Conservation (phyloP, 2,113 vertebrate genomes). For the Otolemur garnettii region DNA sequence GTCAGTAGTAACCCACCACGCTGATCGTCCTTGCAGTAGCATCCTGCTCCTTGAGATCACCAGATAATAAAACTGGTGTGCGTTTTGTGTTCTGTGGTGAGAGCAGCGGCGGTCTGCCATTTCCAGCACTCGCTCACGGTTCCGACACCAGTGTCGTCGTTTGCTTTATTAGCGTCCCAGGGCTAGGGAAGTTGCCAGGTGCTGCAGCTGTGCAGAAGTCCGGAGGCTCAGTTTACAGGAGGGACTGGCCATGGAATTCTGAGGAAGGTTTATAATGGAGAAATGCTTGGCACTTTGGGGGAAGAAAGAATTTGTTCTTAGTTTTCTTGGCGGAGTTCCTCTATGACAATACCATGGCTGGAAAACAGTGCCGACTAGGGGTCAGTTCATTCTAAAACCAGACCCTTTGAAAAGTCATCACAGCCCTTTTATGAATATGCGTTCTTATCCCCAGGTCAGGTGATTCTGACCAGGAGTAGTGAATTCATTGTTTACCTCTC, state of each 20-base stretch:
- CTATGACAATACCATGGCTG: background rate
- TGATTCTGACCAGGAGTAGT: background rate
- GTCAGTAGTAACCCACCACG: background rate
- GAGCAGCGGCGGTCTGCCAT: background rate
- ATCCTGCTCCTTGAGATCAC: background rate
- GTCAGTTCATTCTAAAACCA: background rate
- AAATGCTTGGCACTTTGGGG: constrained; percentile 50
- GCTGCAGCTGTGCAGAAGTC: background rate
- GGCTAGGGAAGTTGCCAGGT: constrained; percentile 50
- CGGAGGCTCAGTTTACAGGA: constrained; percentile 66
- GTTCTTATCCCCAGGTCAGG: background rate
- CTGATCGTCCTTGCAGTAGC: background rate
- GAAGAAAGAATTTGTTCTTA: constrained; percentile 43
- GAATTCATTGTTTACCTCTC: background rate
- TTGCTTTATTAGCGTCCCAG: constrained; percentile 45
- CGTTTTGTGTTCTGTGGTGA: background rate
- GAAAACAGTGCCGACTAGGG: background rate
- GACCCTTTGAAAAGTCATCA: background rate
- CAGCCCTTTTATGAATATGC: background rate
- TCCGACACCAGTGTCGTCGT: background rate
- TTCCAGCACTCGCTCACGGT: constrained; percentile 47
- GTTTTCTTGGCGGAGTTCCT: constrained; percentile 58
- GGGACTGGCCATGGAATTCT: constrained; percentile 46
- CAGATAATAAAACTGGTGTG: background rate
- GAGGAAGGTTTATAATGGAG: constrained; percentile 69